phyloP scores from a whole-genome alignment of 2,888 invertebrate species.

The Hetaerina titia region DNA sequence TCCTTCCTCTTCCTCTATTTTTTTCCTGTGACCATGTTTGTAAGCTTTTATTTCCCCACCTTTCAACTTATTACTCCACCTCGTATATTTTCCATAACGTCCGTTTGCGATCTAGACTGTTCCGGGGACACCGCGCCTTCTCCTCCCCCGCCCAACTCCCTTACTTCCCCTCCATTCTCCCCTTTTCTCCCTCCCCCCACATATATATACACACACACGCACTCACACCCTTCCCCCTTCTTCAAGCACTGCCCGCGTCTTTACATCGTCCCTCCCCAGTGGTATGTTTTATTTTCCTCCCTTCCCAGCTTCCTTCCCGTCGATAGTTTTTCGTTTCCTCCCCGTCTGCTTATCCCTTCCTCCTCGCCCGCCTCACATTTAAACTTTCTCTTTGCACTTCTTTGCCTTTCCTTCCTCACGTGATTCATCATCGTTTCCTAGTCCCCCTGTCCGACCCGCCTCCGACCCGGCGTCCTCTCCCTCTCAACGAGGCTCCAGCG shows the following conservation, averaged over 20 bases:
- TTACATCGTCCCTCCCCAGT: neutral
- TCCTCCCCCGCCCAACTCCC: neutral
- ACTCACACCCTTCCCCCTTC: neutral
- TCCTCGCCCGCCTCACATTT: too few relatives aligned
- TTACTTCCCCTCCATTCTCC: neutral
- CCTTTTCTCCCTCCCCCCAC: neutral
- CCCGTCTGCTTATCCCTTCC: too few relatives aligned
- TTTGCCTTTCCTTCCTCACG: neutral
- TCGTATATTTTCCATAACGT: conserved; percentile 52
- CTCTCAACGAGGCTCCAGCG: neutral
- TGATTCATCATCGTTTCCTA: too few relatives aligned
- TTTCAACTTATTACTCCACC: conserved; percentile 38
- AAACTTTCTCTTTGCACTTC: too few relatives aligned
- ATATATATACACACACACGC: neutral
- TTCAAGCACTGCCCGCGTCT: neutral
- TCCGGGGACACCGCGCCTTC: neutral
- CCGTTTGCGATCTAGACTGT: conserved; percentile 13
- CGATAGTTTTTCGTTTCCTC: too few relatives aligned
- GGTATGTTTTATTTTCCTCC: neutral
- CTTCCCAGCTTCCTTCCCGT: too few relatives aligned
- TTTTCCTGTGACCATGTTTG: neutral
- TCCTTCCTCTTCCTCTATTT: neutral
- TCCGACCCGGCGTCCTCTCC: neutral
- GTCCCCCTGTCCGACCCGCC: neutral
- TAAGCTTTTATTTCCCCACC: neutral